These are phyloP conservation scores for Microtus montanus DNA, from an alignment of 2,113 vertebrate genomes.

Conservation along the genomic window DNA sequence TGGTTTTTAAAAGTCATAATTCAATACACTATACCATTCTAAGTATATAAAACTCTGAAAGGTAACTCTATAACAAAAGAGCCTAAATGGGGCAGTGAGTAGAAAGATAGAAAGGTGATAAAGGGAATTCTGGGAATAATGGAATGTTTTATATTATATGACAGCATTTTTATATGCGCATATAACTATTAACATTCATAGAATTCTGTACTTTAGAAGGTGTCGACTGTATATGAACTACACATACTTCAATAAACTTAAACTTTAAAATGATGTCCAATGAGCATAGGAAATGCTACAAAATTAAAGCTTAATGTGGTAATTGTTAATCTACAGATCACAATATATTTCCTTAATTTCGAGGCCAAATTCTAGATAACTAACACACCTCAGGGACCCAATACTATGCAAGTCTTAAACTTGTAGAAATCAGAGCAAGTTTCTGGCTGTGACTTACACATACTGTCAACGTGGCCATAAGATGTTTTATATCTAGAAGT, in stretches of 20 bases:
- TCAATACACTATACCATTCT: neutral
- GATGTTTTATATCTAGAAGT: neutral
- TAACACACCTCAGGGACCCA: neutral
- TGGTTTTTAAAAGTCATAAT: neutral
- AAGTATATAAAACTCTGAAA: conserved; percentile 24
- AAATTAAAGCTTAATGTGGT: neutral
- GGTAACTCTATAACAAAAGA: neutral
- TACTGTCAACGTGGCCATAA: neutral
- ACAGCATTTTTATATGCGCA: neutral
- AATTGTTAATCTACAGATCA: conserved; percentile 23
- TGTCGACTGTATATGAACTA: neutral
- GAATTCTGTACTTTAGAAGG: neutral
- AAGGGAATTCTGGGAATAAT: neutral
- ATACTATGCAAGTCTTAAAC: neutral
- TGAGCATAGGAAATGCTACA: neutral
- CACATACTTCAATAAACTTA: neutral
- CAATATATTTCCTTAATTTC: conserved; percentile 40
- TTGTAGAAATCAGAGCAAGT: conserved; percentile 13
- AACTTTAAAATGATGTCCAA: neutral
- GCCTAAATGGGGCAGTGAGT: neutral
- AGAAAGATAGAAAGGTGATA: neutral
- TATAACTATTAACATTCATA: neutral
- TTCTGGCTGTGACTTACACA: conserved; percentile 15
- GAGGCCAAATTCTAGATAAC: neutral
- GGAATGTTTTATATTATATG: neutral